Conservation (phyloP, 2,888 invertebrate genomes). For the Synanthedon vespiformis region DNA sequence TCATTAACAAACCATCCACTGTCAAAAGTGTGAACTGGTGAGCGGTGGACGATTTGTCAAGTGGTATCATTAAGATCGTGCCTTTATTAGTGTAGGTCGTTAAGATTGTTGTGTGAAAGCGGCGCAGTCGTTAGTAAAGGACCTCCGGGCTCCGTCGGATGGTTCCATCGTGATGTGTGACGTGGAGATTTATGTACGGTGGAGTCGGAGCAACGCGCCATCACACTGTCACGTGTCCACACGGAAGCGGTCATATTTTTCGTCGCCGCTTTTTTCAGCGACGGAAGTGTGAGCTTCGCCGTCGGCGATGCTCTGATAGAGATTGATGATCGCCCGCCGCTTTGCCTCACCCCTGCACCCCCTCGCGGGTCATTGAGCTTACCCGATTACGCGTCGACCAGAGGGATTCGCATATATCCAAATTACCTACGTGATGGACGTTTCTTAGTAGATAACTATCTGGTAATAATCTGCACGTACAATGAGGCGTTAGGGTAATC, state of each 20-base stretch:
- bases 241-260: conserved; percentile 50
- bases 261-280: conserved; percentile 40
- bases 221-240: conserved; percentile 22
- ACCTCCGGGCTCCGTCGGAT: not conserved
- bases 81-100: not conserved
- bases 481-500: conserved; percentile 8
- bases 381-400: conserved; percentile 48
- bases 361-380: conserved; percentile 45
- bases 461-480: conserved; percentile 26
- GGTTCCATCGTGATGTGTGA: not conserved
- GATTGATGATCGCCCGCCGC: conserved; percentile 55
- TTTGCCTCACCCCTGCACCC: conserved; percentile 15
- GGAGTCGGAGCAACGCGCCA: not conserved
- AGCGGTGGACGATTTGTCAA: conserved; percentile 7
- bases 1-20: conserved; percentile 5
- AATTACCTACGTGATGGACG: conserved; percentile 64
- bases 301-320: conserved; percentile 50
- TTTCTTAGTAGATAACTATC: conserved; percentile 54
- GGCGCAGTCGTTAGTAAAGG: not conserved
- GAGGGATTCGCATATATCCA: conserved; percentile 66
- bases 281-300: conserved; percentile 33
- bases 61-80: conserved; percentile 4
- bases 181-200: not conserved
- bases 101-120: not conserved
- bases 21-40: conserved; percentile 3